phyloP scores from a whole-genome alignment of 64 coral and sea anemone species.

The Stichodactyla mertensii region DNA sequence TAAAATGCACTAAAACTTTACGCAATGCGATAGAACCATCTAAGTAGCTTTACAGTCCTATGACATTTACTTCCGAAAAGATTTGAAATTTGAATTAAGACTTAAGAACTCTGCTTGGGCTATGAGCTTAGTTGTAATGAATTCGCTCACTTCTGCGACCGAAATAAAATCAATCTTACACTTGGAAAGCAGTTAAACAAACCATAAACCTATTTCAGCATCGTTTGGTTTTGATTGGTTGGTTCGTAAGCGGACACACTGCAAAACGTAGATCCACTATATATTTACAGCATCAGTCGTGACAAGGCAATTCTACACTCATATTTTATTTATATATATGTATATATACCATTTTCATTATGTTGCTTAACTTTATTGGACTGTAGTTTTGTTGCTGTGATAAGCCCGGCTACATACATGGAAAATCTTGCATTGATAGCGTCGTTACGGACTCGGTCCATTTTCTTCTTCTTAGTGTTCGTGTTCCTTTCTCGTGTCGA shows the following conservation, averaged over 20 bases:
- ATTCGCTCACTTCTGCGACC: background rate
- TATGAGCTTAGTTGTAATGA: background rate
- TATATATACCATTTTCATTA: background rate
- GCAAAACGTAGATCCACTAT: background rate
- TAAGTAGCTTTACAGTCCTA: background rate
- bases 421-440: background rate
- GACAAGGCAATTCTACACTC: background rate
- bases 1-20: conserved; percentile 1
- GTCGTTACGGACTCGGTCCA: background rate
- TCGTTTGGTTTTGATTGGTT: conserved; percentile 3
- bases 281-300: background rate
- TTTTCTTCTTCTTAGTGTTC: background rate
- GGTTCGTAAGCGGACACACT: background rate
- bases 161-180: background rate
- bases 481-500: background rate
- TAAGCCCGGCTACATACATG: background rate
- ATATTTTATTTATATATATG: background rate
- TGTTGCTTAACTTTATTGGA: background rate
- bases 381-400: background rate
- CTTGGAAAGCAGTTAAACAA: background rate
- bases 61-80: conserved; percentile 9
- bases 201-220: background rate
- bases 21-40: background rate
- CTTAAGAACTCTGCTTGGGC: background rate
- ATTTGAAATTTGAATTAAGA: background rate